Conservation (phyloP, 2,888 invertebrate species). For the Melanostoma scalare region DNA sequence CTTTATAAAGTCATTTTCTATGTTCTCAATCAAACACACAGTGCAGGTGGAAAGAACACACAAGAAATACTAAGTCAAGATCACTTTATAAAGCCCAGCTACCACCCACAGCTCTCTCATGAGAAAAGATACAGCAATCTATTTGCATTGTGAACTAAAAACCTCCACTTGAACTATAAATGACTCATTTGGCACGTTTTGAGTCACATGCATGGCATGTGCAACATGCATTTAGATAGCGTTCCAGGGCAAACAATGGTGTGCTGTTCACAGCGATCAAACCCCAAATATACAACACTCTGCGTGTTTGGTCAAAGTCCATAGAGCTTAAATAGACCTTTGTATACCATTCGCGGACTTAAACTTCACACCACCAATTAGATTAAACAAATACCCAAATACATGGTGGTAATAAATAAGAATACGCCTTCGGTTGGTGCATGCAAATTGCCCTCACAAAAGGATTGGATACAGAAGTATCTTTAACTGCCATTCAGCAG, state of each 20-base stretch:
- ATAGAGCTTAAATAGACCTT: not conserved
- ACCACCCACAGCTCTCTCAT: slow-evolving; percentile 44
- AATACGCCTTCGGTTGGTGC: slow-evolving; percentile 48
- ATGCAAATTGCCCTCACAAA: slow-evolving; percentile 49
- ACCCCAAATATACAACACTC: not conserved
- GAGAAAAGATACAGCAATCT: too few species aligned
- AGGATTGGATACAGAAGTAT: slow-evolving; percentile 44
- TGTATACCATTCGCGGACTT: slow-evolving; percentile 6
- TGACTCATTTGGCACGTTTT: slow-evolving; percentile 60
- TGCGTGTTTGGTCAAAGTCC: slow-evolving; percentile 36
- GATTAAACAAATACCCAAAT: slow-evolving; percentile 36
- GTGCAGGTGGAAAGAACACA: slow-evolving; percentile 44
- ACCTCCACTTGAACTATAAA: slow-evolving; percentile 40
- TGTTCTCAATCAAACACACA: not conserved
- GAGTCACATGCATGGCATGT: slow-evolving; percentile 27
- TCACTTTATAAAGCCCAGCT: slow-evolving; percentile 30
- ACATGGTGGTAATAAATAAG: slow-evolving; percentile 40
- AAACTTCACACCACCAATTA: slow-evolving; percentile 41
- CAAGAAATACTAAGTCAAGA: not conserved
- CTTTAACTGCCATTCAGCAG: slow-evolving; percentile 31
- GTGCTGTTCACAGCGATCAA: not conserved
- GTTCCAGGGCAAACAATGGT: slow-evolving; percentile 18
- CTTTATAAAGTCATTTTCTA: slow-evolving; percentile 55
- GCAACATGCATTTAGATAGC: slow-evolving; percentile 16
- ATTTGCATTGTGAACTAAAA: not conserved